Base-by-base conservation (phyloP, 2,888 invertebrate genomes). In the Dilophus febrilis region DNA sequence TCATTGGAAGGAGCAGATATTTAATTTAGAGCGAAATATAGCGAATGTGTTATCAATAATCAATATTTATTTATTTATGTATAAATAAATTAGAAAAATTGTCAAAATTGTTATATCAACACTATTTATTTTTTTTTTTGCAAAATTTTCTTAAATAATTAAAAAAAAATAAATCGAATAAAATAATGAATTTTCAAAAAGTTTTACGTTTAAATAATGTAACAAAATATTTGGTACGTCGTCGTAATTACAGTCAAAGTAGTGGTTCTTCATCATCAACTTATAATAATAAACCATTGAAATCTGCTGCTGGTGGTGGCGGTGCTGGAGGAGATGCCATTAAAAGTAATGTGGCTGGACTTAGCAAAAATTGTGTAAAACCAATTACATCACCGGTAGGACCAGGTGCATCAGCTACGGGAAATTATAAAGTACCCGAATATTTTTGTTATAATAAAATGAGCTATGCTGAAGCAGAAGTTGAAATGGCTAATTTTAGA, bases 381-480 rank as follows among this genome's bases (percentile, higher is more conserved):
- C 60, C 70, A 22, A 58, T 68, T 3, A 53, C 60, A 1, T 62
- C 47, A 22, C 57, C 57, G 14, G 55, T 60, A 3, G 59, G 59
- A 3, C 82, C 83, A 22, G 76, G 74, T 34, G 81, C 82, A 8
- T 66, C 72, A 2, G 64, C 65, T 2, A 59, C 66, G 26, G 74
- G 72, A 10, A 69, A 72, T 1, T 90, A 88, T 57, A 86, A 87
- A 64, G 85, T 84, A 45, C 85, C 87, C 0, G 88, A 90, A 64
- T 91, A 90, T 57, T 90, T 76, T 53, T 76, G 75, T 48, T 88
- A 85, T 53, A 72, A 85, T 53, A 69, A 68, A 33, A 73, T 68
- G 49, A 82, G 80, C 48, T 90, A 74, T 55, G 78, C 74, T 50
- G 86, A 90, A 62, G 82, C 87, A 37, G 87, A 90, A 66, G 68